Evolutionary conservation across 1,140 invertebrate genomes (phyloP), one percentile per base, ranked within the genome.

Genomic region (Coelopa frigida): DNA sequence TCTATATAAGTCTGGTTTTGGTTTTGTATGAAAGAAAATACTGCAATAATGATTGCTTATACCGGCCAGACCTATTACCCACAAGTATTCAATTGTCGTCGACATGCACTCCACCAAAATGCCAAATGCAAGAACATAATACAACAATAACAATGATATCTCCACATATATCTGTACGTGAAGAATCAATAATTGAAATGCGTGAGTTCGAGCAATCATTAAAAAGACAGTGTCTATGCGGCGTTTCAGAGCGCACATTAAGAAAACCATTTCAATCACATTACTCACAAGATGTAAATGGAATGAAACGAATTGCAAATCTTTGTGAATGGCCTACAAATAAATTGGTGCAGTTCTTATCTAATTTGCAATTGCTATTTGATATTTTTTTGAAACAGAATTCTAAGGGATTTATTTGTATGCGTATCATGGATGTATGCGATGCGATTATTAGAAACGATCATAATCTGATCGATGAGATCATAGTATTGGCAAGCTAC

Each of bases 321-420:
- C 63, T 88, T 35, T 74, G 76, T 3, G 79, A 85, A 50, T 88
- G 84, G 84, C 80, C 82, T 6, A 64, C 79, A 4, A 80, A 81
- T 48, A 79, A 81, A 58, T 78, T 81, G 6, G 59, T 90, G 5
- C 78, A 86, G 53, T 89, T 87, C 58, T 70, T 91, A 37, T 89
- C 86, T 42, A 85, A 84, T 51, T 74, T 91, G 50, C 86, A 91
- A 52, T 70, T 91, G 5, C 71, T 91, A 35, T 89, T 88, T 61
- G 86, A 90, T 60, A 78, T 89, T 21, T 87, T 88, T 55, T 75
- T 89, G 33, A 86, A 87, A 59, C 88, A 92, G 67, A 87, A 87
- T 54, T 78, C 78, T 26, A 81, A 81, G 53, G 86, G 87, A 2
- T 76, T 83, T 18, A 84, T 90, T 67, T 91, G 88, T 70, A 79